These are phyloP conservation scores for Cepaea nemoralis DNA, from an alignment of 1,140 invertebrate genomes.

Conservation along the genomic window DNA sequence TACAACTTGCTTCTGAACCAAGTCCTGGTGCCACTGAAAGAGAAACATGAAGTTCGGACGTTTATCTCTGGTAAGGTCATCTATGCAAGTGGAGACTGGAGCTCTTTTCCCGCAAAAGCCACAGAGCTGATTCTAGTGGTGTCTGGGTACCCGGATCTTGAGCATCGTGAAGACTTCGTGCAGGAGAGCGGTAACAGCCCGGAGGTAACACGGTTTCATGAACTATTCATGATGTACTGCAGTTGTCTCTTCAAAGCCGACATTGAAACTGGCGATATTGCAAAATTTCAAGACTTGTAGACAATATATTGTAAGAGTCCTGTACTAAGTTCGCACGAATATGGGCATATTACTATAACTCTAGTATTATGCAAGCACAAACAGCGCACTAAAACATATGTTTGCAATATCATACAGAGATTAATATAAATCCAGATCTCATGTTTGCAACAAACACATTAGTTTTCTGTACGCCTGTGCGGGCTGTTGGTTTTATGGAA, in stretches of 20 bases:
- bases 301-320: too few species aligned
- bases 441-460: too few species aligned
- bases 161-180: neutral
- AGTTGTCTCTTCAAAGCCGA: neutral
- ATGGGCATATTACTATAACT: too few species aligned
- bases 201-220: neutral
- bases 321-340: too few species aligned
- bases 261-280: neutral
- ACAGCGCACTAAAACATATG: too few species aligned
- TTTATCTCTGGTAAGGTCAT: neutral
- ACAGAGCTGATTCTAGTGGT: neutral
- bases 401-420: too few species aligned
- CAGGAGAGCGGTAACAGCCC: neutral
- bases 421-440: too few species aligned
- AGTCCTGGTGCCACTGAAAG: neutral
- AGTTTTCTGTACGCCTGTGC: too few species aligned
- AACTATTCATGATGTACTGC: neutral
- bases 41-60: neutral
- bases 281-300: neutral
- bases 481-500: too few species aligned
- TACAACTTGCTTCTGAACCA: neutral
- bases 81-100: neutral
- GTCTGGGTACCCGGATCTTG: neutral
- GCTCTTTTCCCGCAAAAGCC: neutral
- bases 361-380: too few species aligned